These are phyloP conservation scores for Cryptoprocta ferox DNA, from an alignment of 2,797 vertebrate species.

Conservation along the genomic window DNA sequence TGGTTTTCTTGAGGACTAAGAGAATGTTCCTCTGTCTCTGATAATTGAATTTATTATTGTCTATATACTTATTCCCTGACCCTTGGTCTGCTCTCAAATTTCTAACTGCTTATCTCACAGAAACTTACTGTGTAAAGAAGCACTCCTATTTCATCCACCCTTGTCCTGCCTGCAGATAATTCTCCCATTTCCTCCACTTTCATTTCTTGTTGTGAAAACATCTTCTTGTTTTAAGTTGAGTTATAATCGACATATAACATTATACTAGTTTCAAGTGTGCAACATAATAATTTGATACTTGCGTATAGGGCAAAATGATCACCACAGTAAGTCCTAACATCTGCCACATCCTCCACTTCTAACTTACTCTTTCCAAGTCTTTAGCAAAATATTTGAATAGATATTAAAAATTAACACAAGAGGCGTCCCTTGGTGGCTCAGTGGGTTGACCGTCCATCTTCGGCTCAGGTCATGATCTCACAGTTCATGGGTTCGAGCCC, in stretches of 20 bases:
- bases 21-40: conserved; percentile 58
- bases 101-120: conserved; percentile 14
- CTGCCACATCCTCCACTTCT: not conserved
- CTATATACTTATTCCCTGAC: conserved; percentile 12
- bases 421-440: not conserved
- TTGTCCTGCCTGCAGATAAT: not conserved
- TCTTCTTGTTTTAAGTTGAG: not conserved
- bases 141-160: not conserved
- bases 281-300: not conserved
- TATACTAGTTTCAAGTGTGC: not conserved
- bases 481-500: too few relatives aligned
- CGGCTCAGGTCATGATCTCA: too few relatives aligned
- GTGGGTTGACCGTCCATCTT: too few relatives aligned
- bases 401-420: not conserved
- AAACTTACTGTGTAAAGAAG: not conserved
- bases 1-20: conserved; percentile 68
- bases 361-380: not conserved
- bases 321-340: not conserved
- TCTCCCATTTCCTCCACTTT: not conserved
- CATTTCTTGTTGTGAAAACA: not conserved
- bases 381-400: conserved; percentile 34
- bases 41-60: conserved; percentile 68
- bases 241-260: not conserved
- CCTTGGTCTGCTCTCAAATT: not conserved
- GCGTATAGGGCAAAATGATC: not conserved